Percentiles rank a stretch among this genome's conserved stretches.
phyloP scores from a whole-genome alignment of 2,888 invertebrate genomes.

The Dexiosoma caninum region DNA sequence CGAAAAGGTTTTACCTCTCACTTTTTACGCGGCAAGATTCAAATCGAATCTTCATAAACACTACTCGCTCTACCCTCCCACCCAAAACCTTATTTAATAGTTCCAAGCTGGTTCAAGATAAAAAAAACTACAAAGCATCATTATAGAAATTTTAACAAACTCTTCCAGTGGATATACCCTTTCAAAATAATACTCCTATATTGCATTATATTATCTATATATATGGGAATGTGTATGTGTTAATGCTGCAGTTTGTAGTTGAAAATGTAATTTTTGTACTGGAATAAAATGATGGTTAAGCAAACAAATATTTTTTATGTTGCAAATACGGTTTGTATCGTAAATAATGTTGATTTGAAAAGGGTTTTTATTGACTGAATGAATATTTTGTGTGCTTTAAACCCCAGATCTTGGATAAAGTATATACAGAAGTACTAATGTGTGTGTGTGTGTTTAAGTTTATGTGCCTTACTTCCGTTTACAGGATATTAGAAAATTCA shows the following conservation, averaged over 20 bases:
- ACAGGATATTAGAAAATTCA: slow-evolving; percentile 57
- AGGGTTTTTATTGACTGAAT: background rate
- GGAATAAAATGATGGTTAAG: slow-evolving; percentile 16
- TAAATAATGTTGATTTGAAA: slow-evolving; percentile 42
- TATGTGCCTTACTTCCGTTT: slow-evolving; percentile 16
- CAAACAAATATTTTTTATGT: slow-evolving; percentile 29
- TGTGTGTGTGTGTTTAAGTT: background rate
- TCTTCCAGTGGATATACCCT: background rate
- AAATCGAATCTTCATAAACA: no score
- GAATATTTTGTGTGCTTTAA: background rate
- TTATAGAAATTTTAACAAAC: background rate
- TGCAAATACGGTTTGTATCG: slow-evolving; percentile 27
- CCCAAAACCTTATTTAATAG: no score
- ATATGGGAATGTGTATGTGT: background rate
- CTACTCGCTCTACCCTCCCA: no score
- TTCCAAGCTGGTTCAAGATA: no score
- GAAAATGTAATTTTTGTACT: background rate
- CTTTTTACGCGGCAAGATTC: no score
- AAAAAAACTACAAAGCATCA: no score
- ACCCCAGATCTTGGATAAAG: background rate
- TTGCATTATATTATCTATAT: background rate
- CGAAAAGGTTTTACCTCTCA: no score
- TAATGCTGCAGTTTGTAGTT: background rate
- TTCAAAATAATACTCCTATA: background rate
- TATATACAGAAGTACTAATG: no score